phyloP scores from a whole-genome alignment of 2,888 invertebrate species.

The Diarsia dahlii region DNA sequence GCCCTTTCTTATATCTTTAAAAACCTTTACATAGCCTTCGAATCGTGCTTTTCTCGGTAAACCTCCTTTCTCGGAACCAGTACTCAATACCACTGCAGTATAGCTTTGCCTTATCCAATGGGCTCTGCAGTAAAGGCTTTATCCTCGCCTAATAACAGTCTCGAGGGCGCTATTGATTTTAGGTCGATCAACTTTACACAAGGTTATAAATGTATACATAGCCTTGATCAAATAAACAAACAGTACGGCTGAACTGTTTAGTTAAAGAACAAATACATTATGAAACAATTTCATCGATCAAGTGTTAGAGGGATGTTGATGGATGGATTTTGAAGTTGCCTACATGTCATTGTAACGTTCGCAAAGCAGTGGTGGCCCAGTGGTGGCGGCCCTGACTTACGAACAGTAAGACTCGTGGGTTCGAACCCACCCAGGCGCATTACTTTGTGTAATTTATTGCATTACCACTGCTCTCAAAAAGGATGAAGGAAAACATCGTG shows the following conservation, averaged over 20 bases:
- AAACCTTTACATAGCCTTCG: background rate
- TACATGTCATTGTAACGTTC: too few relatives aligned
- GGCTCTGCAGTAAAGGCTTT: background rate
- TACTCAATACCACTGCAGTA: background rate
- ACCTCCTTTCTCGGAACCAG: background rate
- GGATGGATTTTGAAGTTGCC: background rate
- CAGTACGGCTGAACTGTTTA: constrained; percentile 16
- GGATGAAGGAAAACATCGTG: too few relatives aligned
- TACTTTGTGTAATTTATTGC: too few relatives aligned
- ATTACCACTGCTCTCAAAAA: too few relatives aligned
- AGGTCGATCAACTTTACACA: constrained; percentile 38
- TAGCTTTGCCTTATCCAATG: background rate
- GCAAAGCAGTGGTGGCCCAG: too few relatives aligned
- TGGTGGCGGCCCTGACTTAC: too few relatives aligned
- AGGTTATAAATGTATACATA: constrained; percentile 24
- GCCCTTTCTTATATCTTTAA: background rate
- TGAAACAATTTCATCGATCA: constrained; percentile 25
- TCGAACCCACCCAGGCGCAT: too few relatives aligned
- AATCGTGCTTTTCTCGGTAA: background rate
- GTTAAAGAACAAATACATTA: constrained; percentile 38
- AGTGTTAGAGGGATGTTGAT: constrained; percentile 7
- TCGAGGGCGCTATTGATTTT: constrained; percentile 36
- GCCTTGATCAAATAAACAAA: constrained; percentile 21
- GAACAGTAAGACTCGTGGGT: too few relatives aligned
- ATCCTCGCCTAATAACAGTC: constrained; percentile 6